A percentile compares a stretch with the other conserved stretches of the same genome.
phyloP scores from a whole-genome alignment of 2,797 vertebrate genomes.

The Channa striata region DNA sequence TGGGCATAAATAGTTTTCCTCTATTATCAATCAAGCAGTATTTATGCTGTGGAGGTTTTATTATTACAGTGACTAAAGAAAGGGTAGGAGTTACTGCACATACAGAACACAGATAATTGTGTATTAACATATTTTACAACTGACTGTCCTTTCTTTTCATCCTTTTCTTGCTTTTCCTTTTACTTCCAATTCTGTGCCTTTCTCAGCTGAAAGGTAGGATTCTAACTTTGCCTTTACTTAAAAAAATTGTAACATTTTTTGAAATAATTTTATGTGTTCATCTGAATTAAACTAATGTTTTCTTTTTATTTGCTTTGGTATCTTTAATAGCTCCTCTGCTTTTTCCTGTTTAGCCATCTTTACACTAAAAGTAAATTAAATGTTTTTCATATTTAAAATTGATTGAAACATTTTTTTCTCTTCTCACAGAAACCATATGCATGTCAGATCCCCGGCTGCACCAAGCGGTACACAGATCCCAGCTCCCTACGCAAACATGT shows the following conservation, averaged over 20 bases:
- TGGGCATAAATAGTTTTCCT: not conserved
- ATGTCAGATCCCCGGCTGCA: conserved; percentile 98
- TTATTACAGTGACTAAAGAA: not conserved
- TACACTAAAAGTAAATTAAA: not conserved
- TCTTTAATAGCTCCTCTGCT: not conserved
- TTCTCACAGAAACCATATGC: conserved; percentile 93
- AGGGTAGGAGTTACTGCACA: not conserved
- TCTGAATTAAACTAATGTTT: conserved; percentile 8
- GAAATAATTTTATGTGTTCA: no score
- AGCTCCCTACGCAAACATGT: conserved; percentile 99
- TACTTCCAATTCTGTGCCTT: conserved; percentile 85
- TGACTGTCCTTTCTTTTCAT: conserved; percentile 67
- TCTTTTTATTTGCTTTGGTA: not conserved
- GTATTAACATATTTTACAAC: conserved; percentile 33
- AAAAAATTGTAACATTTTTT: conserved; percentile 41
- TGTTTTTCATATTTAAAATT: not conserved
- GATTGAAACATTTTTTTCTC: conserved; percentile 13
- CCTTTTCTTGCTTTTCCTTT: conserved; percentile 62
- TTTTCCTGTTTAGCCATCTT: not conserved
- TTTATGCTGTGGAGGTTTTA: conserved; percentile 5
- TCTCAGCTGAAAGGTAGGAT: conserved; percentile 94
- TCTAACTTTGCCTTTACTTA: conserved; percentile 63
- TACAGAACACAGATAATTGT: not conserved
- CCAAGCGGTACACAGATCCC: conserved; percentile 98
- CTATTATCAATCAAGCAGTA: conserved; percentile 10